Conservation (phyloP, 2,888 invertebrate genomes). For the Drosophila helvetica region DNA sequence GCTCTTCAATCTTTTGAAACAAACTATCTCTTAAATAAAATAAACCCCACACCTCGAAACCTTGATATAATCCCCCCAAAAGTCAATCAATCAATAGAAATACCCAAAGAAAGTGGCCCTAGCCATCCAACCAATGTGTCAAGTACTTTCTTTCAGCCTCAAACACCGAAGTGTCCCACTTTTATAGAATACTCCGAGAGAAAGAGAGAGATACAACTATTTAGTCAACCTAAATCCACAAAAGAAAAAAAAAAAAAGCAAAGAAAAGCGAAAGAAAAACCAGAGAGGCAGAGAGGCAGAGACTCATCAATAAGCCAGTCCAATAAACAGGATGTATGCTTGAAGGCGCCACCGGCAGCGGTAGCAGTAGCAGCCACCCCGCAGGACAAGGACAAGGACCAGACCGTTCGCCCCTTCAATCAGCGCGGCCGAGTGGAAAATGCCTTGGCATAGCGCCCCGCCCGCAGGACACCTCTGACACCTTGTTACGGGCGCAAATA, state of each 20-base stretch:
- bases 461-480: slow-evolving; percentile 50
- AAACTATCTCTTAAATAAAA: background rate
- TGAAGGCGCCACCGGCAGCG: slow-evolving; percentile 32
- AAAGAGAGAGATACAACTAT: slow-evolving; percentile 53
- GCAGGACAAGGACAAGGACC: background rate
- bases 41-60: background rate
- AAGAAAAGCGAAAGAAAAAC: slow-evolving; percentile 33
- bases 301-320: slow-evolving; percentile 73
- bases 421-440: slow-evolving; percentile 77
- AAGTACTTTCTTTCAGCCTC: slow-evolving; percentile 41
- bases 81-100: slow-evolving; percentile 68
- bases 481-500: slow-evolving; percentile 60
- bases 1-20: background rate
- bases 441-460: slow-evolving; percentile 64
- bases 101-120: slow-evolving; percentile 19
- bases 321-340: slow-evolving; percentile 75
- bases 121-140: slow-evolving; percentile 49
- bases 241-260: slow-evolving; percentile 36
- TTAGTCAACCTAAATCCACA: slow-evolving; percentile 67
- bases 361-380: background rate
- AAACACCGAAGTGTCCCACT: slow-evolving; percentile 39
- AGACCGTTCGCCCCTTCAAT: slow-evolving; percentile 52
- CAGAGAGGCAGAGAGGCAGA: slow-evolving; percentile 15
- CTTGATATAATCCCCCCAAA: background rate
- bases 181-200: slow-evolving; percentile 31